These are phyloP conservation scores for Serilophus lunatus DNA, from an alignment of 2,113 vertebrate species.

Conservation along the genomic window DNA sequence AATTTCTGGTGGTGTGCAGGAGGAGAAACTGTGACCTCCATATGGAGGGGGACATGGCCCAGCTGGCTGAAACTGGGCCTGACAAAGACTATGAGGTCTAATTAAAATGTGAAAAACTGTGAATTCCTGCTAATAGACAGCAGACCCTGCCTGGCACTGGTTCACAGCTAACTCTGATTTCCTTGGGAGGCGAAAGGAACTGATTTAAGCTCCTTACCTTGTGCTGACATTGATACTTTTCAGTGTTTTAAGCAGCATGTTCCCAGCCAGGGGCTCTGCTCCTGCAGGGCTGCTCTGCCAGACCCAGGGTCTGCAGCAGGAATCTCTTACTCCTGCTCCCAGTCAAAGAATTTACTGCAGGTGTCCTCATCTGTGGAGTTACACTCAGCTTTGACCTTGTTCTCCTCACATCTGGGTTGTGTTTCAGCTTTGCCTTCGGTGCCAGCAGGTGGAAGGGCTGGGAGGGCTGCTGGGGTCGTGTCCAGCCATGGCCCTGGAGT, in stretches of 20 bases:
- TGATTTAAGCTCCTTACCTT: slow-evolving; percentile 44
- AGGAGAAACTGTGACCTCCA: slow-evolving; percentile 7
- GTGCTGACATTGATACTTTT: slow-evolving; percentile 5
- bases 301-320: background rate
- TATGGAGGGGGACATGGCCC: background rate
- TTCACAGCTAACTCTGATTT: slow-evolving; percentile 39
- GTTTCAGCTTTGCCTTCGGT: background rate
- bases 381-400: background rate
- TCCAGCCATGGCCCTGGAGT: background rate
- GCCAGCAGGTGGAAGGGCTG: background rate
- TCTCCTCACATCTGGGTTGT: slow-evolving; percentile 35
- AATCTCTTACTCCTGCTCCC: background rate
- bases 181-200: slow-evolving; percentile 30
- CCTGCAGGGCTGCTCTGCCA: background rate
- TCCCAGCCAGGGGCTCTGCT: background rate
- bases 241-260: background rate
- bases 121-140: slow-evolving; percentile 35
- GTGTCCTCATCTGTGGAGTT: background rate
- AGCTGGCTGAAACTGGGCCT: slow-evolving; percentile 25
- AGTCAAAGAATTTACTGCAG: slow-evolving; percentile 1
- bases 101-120: slow-evolving; percentile 59
- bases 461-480: background rate
- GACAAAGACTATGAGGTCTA: background rate
- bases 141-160: slow-evolving; percentile 38
- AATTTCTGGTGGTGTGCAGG: background rate